Evolutionary conservation across 1,140 invertebrate species (phyloP), one percentile per base, ranked within the genome.

Genomic region (Hormaphis cornu): DNA sequence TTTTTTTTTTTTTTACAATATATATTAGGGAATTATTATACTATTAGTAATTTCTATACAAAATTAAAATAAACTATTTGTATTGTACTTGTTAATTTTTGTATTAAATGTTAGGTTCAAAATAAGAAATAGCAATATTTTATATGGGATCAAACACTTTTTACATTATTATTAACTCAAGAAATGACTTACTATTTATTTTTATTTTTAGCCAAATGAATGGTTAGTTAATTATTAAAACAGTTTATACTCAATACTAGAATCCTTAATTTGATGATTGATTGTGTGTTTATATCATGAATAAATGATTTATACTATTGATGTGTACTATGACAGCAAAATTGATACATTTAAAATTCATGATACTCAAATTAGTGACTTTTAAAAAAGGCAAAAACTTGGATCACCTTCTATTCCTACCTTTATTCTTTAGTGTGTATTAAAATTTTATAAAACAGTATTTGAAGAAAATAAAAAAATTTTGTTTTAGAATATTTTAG

Each of bases 31-130:
- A 63, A 63, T 28, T 48, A 48, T 63, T 63, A 63, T 63, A 48
- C 28, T 33, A 46, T 48, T 63, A 63, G 59, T 16, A 30, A 63
- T 24, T 46, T 63, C 59, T 48, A 63, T 10, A 33, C 44, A 63
- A 63, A 48, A 63, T 42, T 61, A 42, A 61, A 59, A 46, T 46
- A 12, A 63, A 63, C 44, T 63, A 63, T 63, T 63, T 63, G 46
- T 63, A 63, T 63, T 63, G 18, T 48, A 48, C 16, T 3, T 50
- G 59, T 63, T 63, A 48, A 22, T 63, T 63, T 63, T 46, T 44
- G 7, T 56, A 37, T 40, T 56, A 22, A 22, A 54, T 56, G 10
- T n/a, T 35, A 24, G 9, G 24, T 20, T 14, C 14, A 40, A 16
- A 22, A 56, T 18, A 35, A 9, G n/a, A 37, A 16, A 22, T 22